Evolutionary conservation across 2,797 vertebrate species (phyloP).

Genomic region (Limnodromus scolopaceus): DNA sequence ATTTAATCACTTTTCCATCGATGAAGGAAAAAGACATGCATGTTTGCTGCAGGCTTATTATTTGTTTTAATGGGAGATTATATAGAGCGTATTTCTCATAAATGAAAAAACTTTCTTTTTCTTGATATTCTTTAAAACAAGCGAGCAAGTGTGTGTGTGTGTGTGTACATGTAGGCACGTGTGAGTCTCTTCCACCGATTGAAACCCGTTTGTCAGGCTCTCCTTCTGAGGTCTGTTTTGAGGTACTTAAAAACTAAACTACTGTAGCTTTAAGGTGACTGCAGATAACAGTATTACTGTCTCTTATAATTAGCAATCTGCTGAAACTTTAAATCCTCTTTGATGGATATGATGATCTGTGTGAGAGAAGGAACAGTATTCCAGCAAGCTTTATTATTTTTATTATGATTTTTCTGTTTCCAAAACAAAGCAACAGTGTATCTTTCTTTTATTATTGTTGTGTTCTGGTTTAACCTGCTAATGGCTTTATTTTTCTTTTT

Average conservation of each 20-base stretch:
- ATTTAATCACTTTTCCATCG: slow-evolving; percentile 28
- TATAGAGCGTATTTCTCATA: neutral
- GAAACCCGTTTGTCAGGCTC: neutral
- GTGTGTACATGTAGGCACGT: neutral
- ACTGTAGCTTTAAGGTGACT: slow-evolving; percentile 46
- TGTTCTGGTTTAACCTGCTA: slow-evolving; percentile 17
- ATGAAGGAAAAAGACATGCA: neutral
- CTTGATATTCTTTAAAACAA: neutral
- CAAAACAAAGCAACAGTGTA: neutral
- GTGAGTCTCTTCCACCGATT: neutral
- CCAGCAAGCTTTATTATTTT: neutral
- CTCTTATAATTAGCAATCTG: slow-evolving; percentile 44
- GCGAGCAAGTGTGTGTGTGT: neutral
- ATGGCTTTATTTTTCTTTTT: neutral
- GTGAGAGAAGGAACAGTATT: neutral
- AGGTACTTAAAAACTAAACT: slow-evolving; percentile 1
- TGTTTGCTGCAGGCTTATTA: slow-evolving; percentile 5
- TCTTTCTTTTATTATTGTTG: neutral
- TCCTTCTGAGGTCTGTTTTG: neutral
- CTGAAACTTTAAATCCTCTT: slow-evolving; percentile 57
- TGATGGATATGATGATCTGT: neutral
- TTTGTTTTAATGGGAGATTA: neutral
- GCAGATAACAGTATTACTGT: slow-evolving; percentile 19
- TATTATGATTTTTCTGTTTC: neutral
- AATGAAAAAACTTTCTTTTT: slow-evolving; percentile 41